Base-by-base conservation (phyloP, 2,113 vertebrate species). In the Reinhardtius hippoglossoides region DNA sequence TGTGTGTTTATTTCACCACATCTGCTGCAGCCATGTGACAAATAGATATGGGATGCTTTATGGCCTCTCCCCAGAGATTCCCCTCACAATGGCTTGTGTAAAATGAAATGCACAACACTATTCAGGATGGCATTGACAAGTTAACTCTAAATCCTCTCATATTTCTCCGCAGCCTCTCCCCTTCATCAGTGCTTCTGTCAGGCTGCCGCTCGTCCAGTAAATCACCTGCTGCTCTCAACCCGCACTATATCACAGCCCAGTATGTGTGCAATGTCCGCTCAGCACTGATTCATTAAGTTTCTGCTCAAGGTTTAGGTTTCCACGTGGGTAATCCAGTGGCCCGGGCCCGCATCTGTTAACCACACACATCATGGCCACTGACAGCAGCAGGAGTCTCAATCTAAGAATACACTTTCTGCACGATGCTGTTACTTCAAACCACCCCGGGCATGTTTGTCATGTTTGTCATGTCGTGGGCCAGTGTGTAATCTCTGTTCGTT, bases 251-350 rank as follows among this genome's bases (percentile, higher is more conserved):
- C 72, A 72, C 54, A 23, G 21, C 35, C 15, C 14, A 26, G 72
- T 9, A 81, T 87, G 80, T 6, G 9, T 18, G 67, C 80, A 37
- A 78, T 71, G 76, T 63, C 4, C 15, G 48, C 31, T 67, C 82
- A 66, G 62, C 74, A 54, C 75, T 71, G 86, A 88, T 89, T 88
- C 82, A 75, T 83, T 63, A 74, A 71, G 74, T 81, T 69, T 74
- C 71, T 24, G 52, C 71, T 60, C 24, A 8, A 42, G 79, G 76
- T 69, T 90, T 37, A 40, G 74, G 74, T 90, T 89, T 88, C 87
- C 67, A 50, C 72, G 46, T 21, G 27, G 59, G 69, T 65, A 87
- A 76, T 78, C 58, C 4, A 3, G 59, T 73, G 67, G 48, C 68
- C 61, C 26, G 48, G 48, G 44, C 75, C 42, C 67, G 13, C 59